A percentile compares a stretch with the other conserved stretches of the same genome.
These are phyloP conservation scores for Eidolon helvum DNA, from an alignment of 2,113 vertebrate species.

Conservation along the genomic window DNA sequence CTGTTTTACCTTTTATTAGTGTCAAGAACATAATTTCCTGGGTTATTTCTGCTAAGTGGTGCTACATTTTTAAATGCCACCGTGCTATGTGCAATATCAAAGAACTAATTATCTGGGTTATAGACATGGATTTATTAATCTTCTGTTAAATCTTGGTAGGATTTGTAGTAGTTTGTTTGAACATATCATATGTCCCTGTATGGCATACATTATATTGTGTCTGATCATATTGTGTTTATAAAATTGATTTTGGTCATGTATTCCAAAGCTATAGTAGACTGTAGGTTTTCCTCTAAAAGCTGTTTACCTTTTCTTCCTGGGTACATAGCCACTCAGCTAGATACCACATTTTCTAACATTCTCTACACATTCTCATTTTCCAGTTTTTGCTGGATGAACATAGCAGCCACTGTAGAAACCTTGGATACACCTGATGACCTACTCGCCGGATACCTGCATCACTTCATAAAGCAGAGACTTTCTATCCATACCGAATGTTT, in stretches of 20 bases:
- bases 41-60: background rate
- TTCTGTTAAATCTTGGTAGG: background rate
- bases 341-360: background rate
- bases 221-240: background rate
- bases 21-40: background rate
- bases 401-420: background rate
- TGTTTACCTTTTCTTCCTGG: background rate
- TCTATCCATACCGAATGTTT: background rate
- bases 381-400: background rate
- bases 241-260: background rate
- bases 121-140: background rate
- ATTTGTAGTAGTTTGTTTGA: background rate
- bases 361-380: background rate
- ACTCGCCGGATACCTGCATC: background rate
- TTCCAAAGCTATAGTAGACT: background rate
- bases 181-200: background rate
- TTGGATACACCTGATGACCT: background rate
- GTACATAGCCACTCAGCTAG: background rate
- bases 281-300: background rate
- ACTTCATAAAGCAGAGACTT: background rate
- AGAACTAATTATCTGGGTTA: background rate
- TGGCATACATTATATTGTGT: background rate
- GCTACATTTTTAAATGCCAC: slow-evolving; percentile 1
- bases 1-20: background rate
- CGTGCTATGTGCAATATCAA: background rate